Evolutionary conservation across 2,797 vertebrate species (phyloP).

Genomic region (Liparis tanakae): DNA sequence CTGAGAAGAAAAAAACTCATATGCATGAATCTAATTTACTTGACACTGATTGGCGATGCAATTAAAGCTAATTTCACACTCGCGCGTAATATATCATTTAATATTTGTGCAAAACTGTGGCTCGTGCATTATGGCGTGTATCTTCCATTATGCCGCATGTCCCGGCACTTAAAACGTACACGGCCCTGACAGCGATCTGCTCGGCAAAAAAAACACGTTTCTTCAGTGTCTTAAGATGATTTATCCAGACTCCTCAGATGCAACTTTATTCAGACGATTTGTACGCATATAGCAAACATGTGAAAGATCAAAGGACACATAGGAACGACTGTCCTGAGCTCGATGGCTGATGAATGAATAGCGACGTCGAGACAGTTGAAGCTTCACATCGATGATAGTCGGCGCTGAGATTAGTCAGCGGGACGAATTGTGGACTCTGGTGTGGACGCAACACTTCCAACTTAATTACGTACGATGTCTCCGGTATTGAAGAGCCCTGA

Average conservation of each 20-base stretch:
- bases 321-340: background rate
- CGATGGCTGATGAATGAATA: conserved; percentile 15
- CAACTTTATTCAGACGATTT: background rate
- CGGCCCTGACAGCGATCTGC: background rate
- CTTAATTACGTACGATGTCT: conserved; percentile 55
- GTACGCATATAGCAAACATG: background rate
- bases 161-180: background rate
- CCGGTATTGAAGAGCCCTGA: conserved; percentile 9
- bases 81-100: background rate
- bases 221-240: background rate
- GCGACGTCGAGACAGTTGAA: conserved; percentile 17
- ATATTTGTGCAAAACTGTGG: background rate
- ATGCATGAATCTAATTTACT: background rate
- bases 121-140: background rate
- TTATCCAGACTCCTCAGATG: background rate
- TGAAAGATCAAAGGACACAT: background rate
- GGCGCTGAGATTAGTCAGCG: conserved; percentile 40
- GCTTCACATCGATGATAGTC: conserved; percentile 29
- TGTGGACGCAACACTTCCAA: conserved; percentile 40
- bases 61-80: background rate
- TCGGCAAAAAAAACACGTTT: background rate
- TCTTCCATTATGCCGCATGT: background rate
- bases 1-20: background rate
- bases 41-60: background rate
- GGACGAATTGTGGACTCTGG: conserved; percentile 42